Evolutionary conservation across 2,797 vertebrate species (phyloP), one percentile per base, ranked within the genome.

Genomic region (Miichthys miiuy): DNA sequence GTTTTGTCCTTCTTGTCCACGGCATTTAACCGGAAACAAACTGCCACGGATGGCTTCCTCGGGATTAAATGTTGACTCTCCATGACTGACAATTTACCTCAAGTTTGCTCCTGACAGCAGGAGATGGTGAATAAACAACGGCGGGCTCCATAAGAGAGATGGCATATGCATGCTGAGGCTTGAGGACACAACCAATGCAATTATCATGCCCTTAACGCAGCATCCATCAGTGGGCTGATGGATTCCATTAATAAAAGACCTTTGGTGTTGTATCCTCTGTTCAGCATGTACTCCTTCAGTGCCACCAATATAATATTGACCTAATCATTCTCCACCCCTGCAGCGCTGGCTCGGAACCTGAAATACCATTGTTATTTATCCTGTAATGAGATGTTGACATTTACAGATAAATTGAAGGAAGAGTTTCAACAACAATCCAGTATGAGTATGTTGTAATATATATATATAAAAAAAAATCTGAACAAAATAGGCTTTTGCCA

Each of bases 51-150:
- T 87, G 90, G 81, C 88, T 90, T 88, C 85, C 92, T 75, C 84
- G 0, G 86, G 89, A 93, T 93, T 92, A 90, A 93, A 94, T 94
- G 92, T 94, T 93, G 92, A 92, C 92, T 93, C 79, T 69, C 82
- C 64, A n/a, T 52, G 56, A 62, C 79, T 82, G 87, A 88, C 87
- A 90, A 77, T 92, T 88, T 85, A 85, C 72, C 87, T 85, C 80
- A 60, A 85, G 91, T 88, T 82, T 79, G 77, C 81, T 79, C 61
- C 85, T 63, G 88, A 92, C 90, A 90, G 90, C 87, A 4, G 81
- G 81, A 87, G 86, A 82, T 67, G 77, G 83, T 79, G 87, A 90
- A 87, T 89, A 93, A 94, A 93, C 91, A 92, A 38, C n/a, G 2
- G 74, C 0, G 9, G 47, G 76, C 77, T 80, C 81, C 58, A 52